Base-by-base conservation (phyloP, 2,797 vertebrate genomes). In the Leptoclinus maculatus region DNA sequence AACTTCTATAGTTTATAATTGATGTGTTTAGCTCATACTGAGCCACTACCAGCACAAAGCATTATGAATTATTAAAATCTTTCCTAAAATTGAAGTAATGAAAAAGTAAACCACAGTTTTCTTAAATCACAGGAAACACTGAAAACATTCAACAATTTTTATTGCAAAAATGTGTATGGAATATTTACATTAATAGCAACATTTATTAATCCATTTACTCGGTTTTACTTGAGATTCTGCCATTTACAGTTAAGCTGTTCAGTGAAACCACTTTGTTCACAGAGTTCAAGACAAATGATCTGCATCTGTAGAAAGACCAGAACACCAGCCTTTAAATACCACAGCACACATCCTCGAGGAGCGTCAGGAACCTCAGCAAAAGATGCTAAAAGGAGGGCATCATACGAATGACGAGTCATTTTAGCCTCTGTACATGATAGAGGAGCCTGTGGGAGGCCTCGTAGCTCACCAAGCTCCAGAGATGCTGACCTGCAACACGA, bases 161-260 rank as follows among this genome's bases (percentile, higher is more conserved):
- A 93, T 92, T 93, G 71, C 64, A 86, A 89, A 79, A 29, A 79
- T 73, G 49, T 75, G 34, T 71, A 62, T 83, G 66, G 72, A 39
- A 65, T 91, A 93, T 93, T 90, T 92, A 93, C 93, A 74, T 72
- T 13, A 63, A 72, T 67, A 62, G 2, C 41, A 73, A 76, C 47
- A 60, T 39, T 70, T 58, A 16, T n/a, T 14, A 32, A 74, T 19
- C 73, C 41, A 76, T 74, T 53, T 23, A 17, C 25, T 21, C 59
- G 53, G 1, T 53, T 64, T n/a, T 41, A 27, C 34, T 4, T 66
- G 64, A 71, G 53, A 65, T 69, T 45, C 63, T 62, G 19, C 2
- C 11, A 38, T 25, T 58, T 54, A 58, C 64, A 78, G 43, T 59
- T 83, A 2, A 68, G 47, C 29, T 70, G 27, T 71, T 79, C 3